Conservation (phyloP, 2,797 vertebrate genomes). For the Apogon talboti region DNA sequence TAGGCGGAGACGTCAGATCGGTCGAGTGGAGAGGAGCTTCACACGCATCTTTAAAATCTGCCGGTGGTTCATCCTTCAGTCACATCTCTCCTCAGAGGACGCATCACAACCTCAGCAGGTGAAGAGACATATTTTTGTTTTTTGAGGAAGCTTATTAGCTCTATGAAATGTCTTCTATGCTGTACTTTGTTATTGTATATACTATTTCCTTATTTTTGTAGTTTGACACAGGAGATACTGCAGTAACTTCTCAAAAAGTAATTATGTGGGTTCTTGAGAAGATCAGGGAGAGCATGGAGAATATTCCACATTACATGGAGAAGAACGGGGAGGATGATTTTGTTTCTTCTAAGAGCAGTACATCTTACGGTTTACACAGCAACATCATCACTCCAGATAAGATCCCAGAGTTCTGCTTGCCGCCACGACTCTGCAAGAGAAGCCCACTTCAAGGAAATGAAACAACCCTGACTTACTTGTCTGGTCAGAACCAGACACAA, state of each 20-base stretch:
- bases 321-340: slow-evolving; percentile 50
- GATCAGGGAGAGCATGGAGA: slow-evolving; percentile 72
- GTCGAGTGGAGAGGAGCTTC: slow-evolving; percentile 41
- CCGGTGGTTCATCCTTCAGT: slow-evolving; percentile 20
- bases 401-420: slow-evolving; percentile 82
- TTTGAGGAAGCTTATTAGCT: not conserved
- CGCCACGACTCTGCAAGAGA: slow-evolving; percentile 72
- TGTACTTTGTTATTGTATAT: not conserved
- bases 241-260: slow-evolving; percentile 5
- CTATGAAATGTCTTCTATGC: slow-evolving; percentile 2
- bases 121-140: slow-evolving; percentile 23
- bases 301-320: slow-evolving; percentile 62
- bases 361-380: slow-evolving; percentile 70
- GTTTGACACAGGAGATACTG: slow-evolving; percentile 14
- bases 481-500: slow-evolving; percentile 13
- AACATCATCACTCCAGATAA: slow-evolving; percentile 83
- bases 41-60: slow-evolving; percentile 58
- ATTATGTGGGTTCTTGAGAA: slow-evolving; percentile 79
- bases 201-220: not conserved
- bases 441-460: slow-evolving; percentile 36
- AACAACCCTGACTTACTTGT: slow-evolving; percentile 5
- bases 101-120: slow-evolving; percentile 48
- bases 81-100: slow-evolving; percentile 20
- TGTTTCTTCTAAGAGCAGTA: slow-evolving; percentile 50
- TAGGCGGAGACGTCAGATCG: slow-evolving; percentile 43